These are phyloP conservation scores for Brachyrhaphis roseni DNA, from an alignment of 2,797 vertebrate genomes.

Conservation along the genomic window DNA sequence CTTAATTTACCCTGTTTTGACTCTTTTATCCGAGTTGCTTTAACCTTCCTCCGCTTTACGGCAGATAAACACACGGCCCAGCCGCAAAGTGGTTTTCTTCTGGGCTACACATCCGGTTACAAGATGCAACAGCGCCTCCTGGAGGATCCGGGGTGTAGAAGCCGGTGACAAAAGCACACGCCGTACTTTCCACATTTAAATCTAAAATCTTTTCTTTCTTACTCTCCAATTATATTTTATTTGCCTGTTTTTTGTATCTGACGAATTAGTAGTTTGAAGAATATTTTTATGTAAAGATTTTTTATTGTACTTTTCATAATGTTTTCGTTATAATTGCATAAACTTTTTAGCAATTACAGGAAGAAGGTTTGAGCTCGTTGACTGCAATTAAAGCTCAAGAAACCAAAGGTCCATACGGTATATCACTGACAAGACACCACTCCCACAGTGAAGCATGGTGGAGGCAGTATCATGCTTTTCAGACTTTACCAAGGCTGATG, in stretches of 20 bases:
- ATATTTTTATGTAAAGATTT: neutral
- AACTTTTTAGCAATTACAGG: neutral
- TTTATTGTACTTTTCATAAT: neutral
- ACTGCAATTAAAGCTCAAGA: neutral
- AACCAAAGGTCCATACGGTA: neutral
- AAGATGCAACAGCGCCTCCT: neutral
- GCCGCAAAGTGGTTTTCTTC: slow-evolving; percentile 41
- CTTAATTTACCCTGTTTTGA: slow-evolving; percentile 60
- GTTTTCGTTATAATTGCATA: neutral
- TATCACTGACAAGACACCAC: neutral
- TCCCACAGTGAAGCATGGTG: neutral
- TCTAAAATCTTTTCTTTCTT: neutral
- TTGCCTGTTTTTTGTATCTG: neutral
- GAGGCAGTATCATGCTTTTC: neutral
- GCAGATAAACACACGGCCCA: slow-evolving; percentile 4
- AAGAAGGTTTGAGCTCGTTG: neutral
- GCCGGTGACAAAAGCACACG: neutral
- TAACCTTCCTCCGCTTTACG: slow-evolving; percentile 80
- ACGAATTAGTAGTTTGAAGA: neutral
- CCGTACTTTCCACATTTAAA: neutral
- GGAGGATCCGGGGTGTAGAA: neutral
- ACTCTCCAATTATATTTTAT: neutral
- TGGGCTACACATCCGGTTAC: neutral
- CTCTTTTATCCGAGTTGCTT: slow-evolving; percentile 40
- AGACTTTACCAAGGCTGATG: neutral